Conservation (phyloP, 2,113 vertebrate species). For the Amphiprion percula region DNA sequence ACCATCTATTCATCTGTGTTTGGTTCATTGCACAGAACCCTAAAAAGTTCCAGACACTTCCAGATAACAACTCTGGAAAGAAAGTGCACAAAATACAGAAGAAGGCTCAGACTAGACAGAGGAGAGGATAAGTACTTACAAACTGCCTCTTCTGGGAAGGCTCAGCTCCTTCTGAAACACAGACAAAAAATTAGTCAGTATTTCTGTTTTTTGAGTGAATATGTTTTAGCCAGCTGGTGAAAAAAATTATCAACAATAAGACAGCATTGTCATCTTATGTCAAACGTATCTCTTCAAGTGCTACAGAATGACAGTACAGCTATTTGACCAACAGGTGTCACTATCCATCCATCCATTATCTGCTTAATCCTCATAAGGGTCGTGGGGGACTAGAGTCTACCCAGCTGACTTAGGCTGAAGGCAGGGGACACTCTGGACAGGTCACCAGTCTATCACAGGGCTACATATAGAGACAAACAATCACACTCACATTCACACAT, state of each 20-base stretch:
- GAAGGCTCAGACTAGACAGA: not conserved
- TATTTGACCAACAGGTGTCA: conserved; percentile 49
- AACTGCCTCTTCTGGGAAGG: conserved; percentile 97
- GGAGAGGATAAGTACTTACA: conserved; percentile 88
- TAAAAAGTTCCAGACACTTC: conserved; percentile 6
- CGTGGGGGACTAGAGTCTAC: too few species aligned
- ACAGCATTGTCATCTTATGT: not conserved
- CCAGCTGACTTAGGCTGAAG: too few species aligned
- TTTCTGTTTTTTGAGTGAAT: not conserved
- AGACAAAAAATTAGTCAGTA: conserved; percentile 9
- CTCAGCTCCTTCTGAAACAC: conserved; percentile 95
- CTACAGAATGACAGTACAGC: conserved; percentile 4
- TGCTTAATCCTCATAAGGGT: too few species aligned
- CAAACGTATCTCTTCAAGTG: too few species aligned
- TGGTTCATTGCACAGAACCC: conserved; percentile 39
- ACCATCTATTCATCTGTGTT: not conserved
- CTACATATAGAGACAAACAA: too few species aligned
- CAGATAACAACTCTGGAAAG: not conserved
- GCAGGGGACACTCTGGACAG: too few species aligned
- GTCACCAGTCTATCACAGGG: too few species aligned
- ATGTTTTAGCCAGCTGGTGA: not conserved
- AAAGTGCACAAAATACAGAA: too few species aligned
- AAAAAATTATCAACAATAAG: not conserved
- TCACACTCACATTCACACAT: too few species aligned
- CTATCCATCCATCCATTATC: conserved; percentile 5